A percentile compares a stretch with the other conserved stretches of the same genome.
Evolutionary conservation across 2,797 vertebrate species (phyloP).

Genomic region (Spinus olivaceus): DNA sequence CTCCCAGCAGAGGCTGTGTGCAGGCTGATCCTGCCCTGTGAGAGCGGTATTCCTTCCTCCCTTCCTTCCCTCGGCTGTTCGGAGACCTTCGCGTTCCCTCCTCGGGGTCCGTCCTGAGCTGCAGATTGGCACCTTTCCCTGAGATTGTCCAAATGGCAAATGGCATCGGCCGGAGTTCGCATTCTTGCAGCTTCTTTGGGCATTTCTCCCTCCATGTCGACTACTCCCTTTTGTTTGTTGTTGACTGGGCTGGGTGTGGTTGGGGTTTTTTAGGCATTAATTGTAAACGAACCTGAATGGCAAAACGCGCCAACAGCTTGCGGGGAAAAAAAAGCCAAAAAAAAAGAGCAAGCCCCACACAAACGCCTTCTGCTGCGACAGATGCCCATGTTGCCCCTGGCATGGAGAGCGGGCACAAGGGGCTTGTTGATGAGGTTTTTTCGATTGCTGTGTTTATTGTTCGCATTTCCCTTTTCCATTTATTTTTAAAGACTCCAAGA

Average conservation of each 20-base stretch:
- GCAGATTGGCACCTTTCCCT: constrained; percentile 68
- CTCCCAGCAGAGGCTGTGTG: constrained; percentile 74
- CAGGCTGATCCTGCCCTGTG: constrained; percentile 48
- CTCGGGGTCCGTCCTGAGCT: constrained; percentile 41
- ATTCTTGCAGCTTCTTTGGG: constrained; percentile 66
- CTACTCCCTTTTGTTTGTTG: constrained; percentile 77
- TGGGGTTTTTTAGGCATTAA: constrained; percentile 64
- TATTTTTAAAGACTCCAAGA: constrained; percentile 67
- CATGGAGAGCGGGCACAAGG: constrained; percentile 69
- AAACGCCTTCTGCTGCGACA: constrained; percentile 78
- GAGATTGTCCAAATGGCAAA: constrained; percentile 65
- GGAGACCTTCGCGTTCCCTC: constrained; percentile 49
- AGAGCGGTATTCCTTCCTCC: constrained; percentile 44
- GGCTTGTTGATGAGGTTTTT: constrained; percentile 61
- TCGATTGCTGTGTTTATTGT: constrained; percentile 68
- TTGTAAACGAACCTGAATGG: constrained; percentile 75
- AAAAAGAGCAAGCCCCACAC: constrained; percentile 19
- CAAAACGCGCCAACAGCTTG: constrained; percentile 71
- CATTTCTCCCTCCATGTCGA: constrained; percentile 66
- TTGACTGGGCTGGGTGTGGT: constrained; percentile 70
- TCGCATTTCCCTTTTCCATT: constrained; percentile 61
- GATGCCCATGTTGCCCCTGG: constrained; percentile 85
- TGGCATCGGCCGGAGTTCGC: constrained; percentile 62
- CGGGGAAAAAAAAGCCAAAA: neutral
- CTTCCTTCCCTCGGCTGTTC: constrained; percentile 38